These are phyloP conservation scores for Beris morrisii DNA, from an alignment of 2,888 invertebrate genomes.

Conservation along the genomic window DNA sequence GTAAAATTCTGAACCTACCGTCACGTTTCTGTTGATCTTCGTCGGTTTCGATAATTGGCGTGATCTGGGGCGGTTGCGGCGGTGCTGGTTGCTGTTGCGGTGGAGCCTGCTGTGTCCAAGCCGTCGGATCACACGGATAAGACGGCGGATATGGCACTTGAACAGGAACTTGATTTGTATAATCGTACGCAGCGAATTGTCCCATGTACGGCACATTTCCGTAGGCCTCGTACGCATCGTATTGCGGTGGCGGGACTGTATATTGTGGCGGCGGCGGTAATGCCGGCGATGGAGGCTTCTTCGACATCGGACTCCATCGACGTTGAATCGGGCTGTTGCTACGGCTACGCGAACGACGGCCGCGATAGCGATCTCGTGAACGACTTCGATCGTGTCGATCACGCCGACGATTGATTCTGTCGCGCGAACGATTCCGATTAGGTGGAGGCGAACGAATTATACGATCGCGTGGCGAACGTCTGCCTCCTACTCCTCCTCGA, in stretches of 20 bases:
- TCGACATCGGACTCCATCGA: slow-evolving; percentile 43
- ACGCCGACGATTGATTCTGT: slow-evolving; percentile 42
- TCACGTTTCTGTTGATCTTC: slow-evolving; percentile 48
- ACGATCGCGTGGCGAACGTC: slow-evolving; percentile 48
- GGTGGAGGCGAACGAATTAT: slow-evolving; percentile 40
- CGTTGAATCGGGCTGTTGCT: slow-evolving; percentile 47
- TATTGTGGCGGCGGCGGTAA: slow-evolving; percentile 41
- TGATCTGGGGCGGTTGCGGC: slow-evolving; percentile 37
- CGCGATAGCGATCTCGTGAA: slow-evolving; percentile 43
- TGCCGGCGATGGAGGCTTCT: slow-evolving; percentile 43
- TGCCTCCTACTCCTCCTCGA: slow-evolving; percentile 37
- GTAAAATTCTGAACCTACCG: slow-evolving; percentile 46
- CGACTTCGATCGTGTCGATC: slow-evolving; percentile 42
- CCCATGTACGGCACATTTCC: slow-evolving; percentile 46
- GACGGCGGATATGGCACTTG: slow-evolving; percentile 45
- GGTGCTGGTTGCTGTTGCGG: slow-evolving; percentile 2
- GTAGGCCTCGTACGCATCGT: slow-evolving; percentile 46
- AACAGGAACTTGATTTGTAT: slow-evolving; percentile 43
- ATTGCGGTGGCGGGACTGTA: slow-evolving; percentile 45
- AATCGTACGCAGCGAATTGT: slow-evolving; percentile 44
- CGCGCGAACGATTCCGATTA: slow-evolving; percentile 44
- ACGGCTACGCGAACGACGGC: slow-evolving; percentile 45
- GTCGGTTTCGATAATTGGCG: slow-evolving; percentile 29
- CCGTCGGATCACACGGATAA: slow-evolving; percentile 41
- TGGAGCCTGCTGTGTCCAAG: slow-evolving; percentile 14